These are phyloP conservation scores for Sciurus vulgaris DNA, from an alignment of 2,797 vertebrate genomes.

Conservation along the genomic window DNA sequence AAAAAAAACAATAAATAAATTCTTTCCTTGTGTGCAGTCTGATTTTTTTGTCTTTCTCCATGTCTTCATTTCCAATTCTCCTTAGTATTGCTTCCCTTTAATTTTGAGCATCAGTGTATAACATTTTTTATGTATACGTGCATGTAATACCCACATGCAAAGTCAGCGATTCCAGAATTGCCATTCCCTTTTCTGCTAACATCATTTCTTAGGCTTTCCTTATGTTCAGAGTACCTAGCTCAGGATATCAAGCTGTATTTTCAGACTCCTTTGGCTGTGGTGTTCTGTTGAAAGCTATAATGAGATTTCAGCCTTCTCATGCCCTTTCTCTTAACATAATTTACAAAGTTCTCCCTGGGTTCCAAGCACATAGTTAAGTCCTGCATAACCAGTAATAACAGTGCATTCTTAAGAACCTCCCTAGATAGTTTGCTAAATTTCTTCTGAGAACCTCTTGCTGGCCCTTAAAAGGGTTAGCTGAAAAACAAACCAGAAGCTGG, in stretches of 20 bases:
- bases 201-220: not conserved
- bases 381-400: not conserved
- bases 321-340: not conserved
- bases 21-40: not conserved
- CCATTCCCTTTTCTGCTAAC: not conserved
- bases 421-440: not conserved
- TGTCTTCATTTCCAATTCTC: conserved; percentile 36
- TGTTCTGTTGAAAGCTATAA: not conserved
- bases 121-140: not conserved
- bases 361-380: not conserved
- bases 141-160: accelerated
- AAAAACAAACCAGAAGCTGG: not conserved
- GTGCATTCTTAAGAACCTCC: not conserved
- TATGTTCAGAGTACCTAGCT: not conserved
- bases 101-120: not conserved
- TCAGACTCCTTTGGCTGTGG: not conserved
- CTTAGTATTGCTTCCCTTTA: not conserved
- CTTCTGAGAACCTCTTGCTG: not conserved
- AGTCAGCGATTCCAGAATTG: not conserved
- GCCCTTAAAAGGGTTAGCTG: not conserved
- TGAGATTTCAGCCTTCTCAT: not conserved
- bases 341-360: not conserved
- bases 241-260: not conserved
- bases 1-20: not conserved
- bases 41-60: not conserved